phyloP scores from a whole-genome alignment of 2,888 invertebrate species.

The Euphydryas editha region DNA sequence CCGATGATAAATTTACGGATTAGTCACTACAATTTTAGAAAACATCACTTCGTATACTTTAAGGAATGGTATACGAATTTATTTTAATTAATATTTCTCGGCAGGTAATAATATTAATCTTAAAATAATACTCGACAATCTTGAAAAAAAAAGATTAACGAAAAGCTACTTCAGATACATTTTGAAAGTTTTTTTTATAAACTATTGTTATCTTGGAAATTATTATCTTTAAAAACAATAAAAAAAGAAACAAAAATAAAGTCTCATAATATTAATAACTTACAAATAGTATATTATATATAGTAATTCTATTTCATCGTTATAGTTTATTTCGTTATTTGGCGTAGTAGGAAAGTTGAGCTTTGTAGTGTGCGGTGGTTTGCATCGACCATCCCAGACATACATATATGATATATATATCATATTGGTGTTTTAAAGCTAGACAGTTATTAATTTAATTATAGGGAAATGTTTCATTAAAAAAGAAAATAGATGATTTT shows the following conservation, averaged over 20 bases:
- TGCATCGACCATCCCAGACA: conserved; percentile 40
- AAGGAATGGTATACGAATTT: neutral
- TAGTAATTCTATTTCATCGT: too few species aligned
- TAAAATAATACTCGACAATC: neutral
- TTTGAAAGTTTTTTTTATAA: neutral
- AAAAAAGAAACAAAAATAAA: too few species aligned
- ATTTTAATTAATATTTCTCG: neutral
- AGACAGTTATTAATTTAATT: conserved; percentile 7
- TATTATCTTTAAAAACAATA: neutral
- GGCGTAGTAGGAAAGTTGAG: neutral
- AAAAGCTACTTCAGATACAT: too few species aligned
- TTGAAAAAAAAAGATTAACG: neutral
- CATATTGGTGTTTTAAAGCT: conserved; percentile 5
- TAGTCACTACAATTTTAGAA: conserved; percentile 9
- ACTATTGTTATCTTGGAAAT: neutral
- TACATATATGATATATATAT: conserved; percentile 23
- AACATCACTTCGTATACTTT: conserved; percentile 9
- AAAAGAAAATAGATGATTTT: conserved; percentile 11
- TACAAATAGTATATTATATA: too few species aligned
- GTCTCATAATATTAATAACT: too few species aligned
- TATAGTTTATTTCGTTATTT: too few species aligned
- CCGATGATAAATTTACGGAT: conserved; percentile 5
- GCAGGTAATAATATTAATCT: neutral
- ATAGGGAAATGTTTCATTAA: neutral
- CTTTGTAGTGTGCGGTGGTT: conserved; percentile 18